Evolutionary conservation across 1,140 invertebrate species (phyloP), one percentile per base, ranked within the genome.

Genomic region (Drosophila serrata): DNA sequence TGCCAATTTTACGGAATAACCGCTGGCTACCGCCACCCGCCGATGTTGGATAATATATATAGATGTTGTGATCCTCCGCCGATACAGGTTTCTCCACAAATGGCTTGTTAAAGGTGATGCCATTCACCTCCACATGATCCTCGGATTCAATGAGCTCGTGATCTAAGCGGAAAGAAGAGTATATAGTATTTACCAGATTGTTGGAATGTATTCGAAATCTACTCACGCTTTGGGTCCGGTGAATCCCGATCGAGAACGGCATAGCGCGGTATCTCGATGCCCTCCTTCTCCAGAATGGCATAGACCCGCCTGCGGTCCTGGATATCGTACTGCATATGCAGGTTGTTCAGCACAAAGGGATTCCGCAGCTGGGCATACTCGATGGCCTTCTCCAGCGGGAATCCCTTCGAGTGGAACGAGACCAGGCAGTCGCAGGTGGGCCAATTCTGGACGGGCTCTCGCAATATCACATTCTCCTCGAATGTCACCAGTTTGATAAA

Each of bases 41-140:
- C 5, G 98, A 98, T 5, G 98, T 98, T 0, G 99, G 99, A 94
- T 99, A 99, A 93, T 99, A 99, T 84, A 99, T 99, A 93, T 99
- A 99, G 91, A 99, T 99, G 93, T 99, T 99, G 93, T 99, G 99
- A 94, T 99, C 99, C 94, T 99, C 99, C 1, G 99, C 99, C 22
- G 98, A 99, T 3, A 95, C 94, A 6, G 92, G 92, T 22, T 93
- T 93, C 42, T 99, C 99, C 1, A 99, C 99, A 94, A 99, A 99
- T 0, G 99, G 99, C 93, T 99, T 99, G 92, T 99, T 99, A 91
- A 99, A 99, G 4, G 97, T 96, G 24, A 98, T 95, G 6, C 98
- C 98, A 93, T 99, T 99, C 6, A 99, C 98, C 94, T 99, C 99
- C 11, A 99, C 99, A 85, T 99, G 98, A 94, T 99, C 99, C 92